These are phyloP conservation scores for Ophion ventricosus DNA, from an alignment of 2,888 invertebrate species.

Conservation along the genomic window DNA sequence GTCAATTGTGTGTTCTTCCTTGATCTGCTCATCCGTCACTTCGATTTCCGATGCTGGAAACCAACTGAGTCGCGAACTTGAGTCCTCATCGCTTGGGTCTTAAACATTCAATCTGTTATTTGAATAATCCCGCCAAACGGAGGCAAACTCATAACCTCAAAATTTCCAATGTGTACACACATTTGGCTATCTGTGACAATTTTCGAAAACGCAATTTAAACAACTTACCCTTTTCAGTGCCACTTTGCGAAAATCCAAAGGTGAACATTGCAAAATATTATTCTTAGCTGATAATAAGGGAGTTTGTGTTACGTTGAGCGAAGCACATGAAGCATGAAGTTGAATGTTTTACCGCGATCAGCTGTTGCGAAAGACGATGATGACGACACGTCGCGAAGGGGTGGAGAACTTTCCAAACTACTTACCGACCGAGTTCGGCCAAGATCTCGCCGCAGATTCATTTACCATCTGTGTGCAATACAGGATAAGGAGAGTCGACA, in stretches of 20 bases:
- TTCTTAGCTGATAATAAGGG: not conserved
- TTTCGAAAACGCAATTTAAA: not conserved
- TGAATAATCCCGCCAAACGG: slow-evolving; percentile 50
- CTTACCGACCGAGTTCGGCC: no score
- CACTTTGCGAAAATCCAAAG: slow-evolving; percentile 66
- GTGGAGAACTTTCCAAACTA: not conserved
- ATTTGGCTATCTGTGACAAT: not conserved
- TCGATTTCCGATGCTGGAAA: slow-evolving; percentile 74
- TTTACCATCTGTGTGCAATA: no score
- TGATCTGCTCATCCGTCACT: slow-evolving; percentile 69
- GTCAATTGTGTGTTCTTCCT: slow-evolving; percentile 64
- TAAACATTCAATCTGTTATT: slow-evolving; percentile 13
- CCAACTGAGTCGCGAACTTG: slow-evolving; percentile 71
- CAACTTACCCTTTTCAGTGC: slow-evolving; percentile 42
- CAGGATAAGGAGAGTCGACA: no score
- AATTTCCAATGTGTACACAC: not conserved
- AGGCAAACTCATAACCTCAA: slow-evolving; percentile 51
- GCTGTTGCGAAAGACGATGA: no score
- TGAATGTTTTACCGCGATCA: no score
- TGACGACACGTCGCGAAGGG: no score
- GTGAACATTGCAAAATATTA: slow-evolving; percentile 66
- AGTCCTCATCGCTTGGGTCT: slow-evolving; percentile 41
- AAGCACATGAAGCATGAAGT: no score
- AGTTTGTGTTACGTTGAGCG: not conserved
- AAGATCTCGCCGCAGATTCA: no score